A percentile compares a stretch with the other conserved stretches of the same genome.
These are phyloP conservation scores for Bombus vancouverensis DNA, from an alignment of 1,140 invertebrate species.

Conservation along the genomic window DNA sequence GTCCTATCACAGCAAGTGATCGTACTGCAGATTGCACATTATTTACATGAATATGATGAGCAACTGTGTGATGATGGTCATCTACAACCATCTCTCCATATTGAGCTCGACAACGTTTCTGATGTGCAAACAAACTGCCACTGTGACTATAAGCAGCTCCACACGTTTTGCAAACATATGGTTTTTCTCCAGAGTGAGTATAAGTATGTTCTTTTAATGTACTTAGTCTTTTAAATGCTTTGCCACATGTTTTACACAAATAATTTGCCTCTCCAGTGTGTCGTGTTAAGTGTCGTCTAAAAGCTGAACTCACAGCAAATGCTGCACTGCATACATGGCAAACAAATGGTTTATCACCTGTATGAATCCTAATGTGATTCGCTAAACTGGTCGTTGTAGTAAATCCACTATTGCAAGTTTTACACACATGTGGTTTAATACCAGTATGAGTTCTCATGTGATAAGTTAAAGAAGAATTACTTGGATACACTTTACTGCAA, in stretches of 20 bases:
- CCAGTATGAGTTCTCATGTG: conserved; percentile 82
- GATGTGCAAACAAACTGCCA: conserved; percentile 81
- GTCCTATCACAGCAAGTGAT: conserved; percentile 79
- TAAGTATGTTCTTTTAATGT: conserved; percentile 84
- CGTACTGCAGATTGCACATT: conserved; percentile 79
- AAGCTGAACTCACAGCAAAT: conserved; percentile 80
- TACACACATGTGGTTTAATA: conserved; percentile 81
- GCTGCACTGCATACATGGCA: conserved; percentile 82
- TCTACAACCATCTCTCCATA: conserved; percentile 77
- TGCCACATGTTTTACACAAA: conserved; percentile 85
- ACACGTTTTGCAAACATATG: conserved; percentile 84
- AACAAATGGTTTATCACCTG: conserved; percentile 80
- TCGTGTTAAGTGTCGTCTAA: conserved; percentile 83
- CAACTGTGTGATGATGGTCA: conserved; percentile 74
- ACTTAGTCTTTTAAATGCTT: conserved; percentile 85
- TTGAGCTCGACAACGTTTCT: conserved; percentile 80
- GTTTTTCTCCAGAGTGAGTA: conserved; percentile 84
- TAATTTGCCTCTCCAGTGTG: conserved; percentile 85
- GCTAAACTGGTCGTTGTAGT: conserved; percentile 80
- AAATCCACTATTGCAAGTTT: conserved; percentile 81
- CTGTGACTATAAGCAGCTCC: conserved; percentile 82
- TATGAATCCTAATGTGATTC: conserved; percentile 81
- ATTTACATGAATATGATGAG: conserved; percentile 79
- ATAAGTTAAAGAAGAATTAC: conserved; percentile 81
- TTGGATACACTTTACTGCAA: conserved; percentile 82